phyloP scores from a whole-genome alignment of 1,140 invertebrate genomes.

The Phymorhynchus buccinoides region DNA sequence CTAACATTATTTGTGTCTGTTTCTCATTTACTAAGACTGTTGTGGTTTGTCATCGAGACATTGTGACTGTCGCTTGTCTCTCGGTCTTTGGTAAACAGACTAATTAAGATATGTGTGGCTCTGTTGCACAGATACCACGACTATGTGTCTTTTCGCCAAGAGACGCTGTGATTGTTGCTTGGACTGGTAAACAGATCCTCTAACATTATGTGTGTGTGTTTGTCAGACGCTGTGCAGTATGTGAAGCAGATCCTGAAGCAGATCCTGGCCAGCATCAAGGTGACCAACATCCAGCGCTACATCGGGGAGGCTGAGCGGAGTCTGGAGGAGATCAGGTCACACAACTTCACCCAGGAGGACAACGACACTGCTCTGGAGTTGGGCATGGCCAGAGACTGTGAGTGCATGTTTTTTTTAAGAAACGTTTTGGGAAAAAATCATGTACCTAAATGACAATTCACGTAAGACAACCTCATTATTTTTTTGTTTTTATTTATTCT shows the following conservation, averaged over 20 bases:
- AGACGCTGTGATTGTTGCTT: not conserved
- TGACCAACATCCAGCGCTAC: conserved; percentile 84
- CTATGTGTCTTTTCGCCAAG: not conserved
- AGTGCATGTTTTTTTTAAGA: no score
- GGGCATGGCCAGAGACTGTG: conserved; percentile 59
- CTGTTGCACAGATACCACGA: no score
- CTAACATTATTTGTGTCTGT: no score
- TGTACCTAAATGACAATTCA: no score
- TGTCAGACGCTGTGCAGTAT: conserved; percentile 59
- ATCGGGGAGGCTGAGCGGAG: conserved; percentile 83
- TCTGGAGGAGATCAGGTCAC: conserved; percentile 79
- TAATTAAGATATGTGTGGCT: no score
- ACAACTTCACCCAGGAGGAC: conserved; percentile 75
- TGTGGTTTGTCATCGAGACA: no score
- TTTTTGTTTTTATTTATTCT: no score
- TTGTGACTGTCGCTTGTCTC: no score
- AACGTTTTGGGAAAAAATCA: no score
- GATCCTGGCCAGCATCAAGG: conserved; percentile 62
- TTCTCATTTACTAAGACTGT: no score
- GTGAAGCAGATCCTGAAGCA: conserved; percentile 57
- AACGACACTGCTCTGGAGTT: conserved; percentile 53
- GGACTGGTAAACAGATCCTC: not conserved
- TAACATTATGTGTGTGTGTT: not conserved
- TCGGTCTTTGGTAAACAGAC: no score
- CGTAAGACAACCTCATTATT: no score